Conservation (phyloP, 2,888 invertebrate species). For the Drosophila ezoana region DNA sequence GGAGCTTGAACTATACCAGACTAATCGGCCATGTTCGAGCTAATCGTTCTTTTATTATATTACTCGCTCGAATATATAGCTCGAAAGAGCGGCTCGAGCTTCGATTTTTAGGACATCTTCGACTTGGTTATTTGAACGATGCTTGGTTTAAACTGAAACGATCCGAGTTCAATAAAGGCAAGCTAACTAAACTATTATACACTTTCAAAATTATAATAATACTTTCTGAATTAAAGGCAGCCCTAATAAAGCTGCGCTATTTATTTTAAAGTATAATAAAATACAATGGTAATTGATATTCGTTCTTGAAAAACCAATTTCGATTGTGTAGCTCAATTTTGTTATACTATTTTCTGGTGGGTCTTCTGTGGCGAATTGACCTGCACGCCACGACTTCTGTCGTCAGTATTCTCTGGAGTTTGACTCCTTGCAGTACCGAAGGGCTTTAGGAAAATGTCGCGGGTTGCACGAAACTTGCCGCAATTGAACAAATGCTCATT, state of each 20-base stretch:
- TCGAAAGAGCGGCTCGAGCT: too few relatives aligned
- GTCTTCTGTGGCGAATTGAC: background rate
- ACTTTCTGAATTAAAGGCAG: background rate
- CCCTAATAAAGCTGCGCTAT: too few relatives aligned
- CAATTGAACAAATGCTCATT: constrained; percentile 99
- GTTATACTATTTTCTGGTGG: background rate
- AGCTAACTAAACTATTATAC: too few relatives aligned
- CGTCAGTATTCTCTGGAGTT: rapidly evolving
- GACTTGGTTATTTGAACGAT: too few relatives aligned
- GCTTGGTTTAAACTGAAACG: too few relatives aligned
- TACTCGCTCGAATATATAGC: too few relatives aligned
- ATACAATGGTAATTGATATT: background rate
- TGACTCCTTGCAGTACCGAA: background rate
- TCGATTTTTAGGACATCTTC: too few relatives aligned
- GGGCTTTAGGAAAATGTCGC: constrained; percentile 93
- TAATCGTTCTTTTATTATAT: too few relatives aligned
- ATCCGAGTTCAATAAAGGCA: too few relatives aligned
- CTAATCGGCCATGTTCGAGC: too few relatives aligned
- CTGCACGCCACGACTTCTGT: background rate
- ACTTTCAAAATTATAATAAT: background rate
- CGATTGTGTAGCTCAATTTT: background rate
- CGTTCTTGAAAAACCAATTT: background rate
- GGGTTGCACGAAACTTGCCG: constrained; percentile 97
- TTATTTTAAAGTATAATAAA: background rate
- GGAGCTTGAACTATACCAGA: too few relatives aligned